These are phyloP conservation scores for Cantharis lateralis DNA, from an alignment of 2,888 invertebrate genomes.

Conservation along the genomic window DNA sequence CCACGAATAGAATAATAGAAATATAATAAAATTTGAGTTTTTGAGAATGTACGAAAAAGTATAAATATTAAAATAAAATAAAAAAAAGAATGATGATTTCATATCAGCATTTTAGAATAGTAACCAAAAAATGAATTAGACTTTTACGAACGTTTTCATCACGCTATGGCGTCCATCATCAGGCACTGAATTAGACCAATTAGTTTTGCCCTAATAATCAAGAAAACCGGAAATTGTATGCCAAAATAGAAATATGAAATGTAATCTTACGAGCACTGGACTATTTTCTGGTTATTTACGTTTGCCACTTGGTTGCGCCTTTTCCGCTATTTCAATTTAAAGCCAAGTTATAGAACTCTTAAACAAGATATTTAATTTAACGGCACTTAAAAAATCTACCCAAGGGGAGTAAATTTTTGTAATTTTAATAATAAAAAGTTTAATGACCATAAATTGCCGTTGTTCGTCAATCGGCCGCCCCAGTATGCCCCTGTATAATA, in stretches of 20 bases:
- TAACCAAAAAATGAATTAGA: no score
- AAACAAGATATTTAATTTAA: neutral
- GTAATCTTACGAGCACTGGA: neutral
- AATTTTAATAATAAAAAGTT: neutral
- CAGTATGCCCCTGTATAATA: neutral
- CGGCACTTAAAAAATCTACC: neutral
- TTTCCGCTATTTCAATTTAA: neutral
- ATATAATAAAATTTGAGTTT: neutral
- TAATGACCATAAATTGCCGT: neutral
- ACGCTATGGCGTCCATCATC: no score
- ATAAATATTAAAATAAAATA: no score
- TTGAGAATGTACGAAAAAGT: neutral
- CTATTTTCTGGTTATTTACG: neutral
- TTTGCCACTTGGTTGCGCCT: neutral
- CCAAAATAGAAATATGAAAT: neutral
- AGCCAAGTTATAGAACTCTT: neutral
- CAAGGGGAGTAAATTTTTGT: neutral
- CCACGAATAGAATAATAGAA: neutral
- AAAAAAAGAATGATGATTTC: no score
- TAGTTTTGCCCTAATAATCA: no score
- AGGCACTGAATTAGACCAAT: no score
- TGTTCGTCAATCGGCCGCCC: neutral
- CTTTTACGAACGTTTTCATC: no score
- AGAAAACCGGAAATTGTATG: no score
- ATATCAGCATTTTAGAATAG: no score